Evolutionary conservation across 2,888 invertebrate species (phyloP).

Genomic region (Oscheius onirici): DNA sequence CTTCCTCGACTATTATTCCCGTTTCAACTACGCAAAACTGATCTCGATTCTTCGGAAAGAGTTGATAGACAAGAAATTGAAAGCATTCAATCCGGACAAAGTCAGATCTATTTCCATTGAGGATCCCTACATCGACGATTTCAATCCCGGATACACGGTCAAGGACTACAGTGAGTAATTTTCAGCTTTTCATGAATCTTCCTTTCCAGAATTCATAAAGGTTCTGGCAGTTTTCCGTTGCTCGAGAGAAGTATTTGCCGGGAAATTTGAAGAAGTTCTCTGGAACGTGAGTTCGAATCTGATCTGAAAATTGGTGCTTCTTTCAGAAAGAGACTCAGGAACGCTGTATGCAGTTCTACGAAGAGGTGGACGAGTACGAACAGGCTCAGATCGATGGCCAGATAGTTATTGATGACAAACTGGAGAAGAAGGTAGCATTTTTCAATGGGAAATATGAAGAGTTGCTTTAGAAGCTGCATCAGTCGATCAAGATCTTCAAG

Average conservation of each 20-base stretch:
- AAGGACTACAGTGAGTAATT: not conserved
- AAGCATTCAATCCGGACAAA: not conserved
- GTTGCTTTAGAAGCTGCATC: not conserved
- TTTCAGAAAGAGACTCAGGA: not conserved
- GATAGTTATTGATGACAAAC: not conserved
- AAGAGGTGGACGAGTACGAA: not conserved
- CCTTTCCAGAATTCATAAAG: not conserved
- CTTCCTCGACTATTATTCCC: slow-evolving; percentile 75
- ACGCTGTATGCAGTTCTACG: not conserved
- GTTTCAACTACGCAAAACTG: slow-evolving; percentile 40
- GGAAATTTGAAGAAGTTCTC: not conserved
- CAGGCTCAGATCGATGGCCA: not conserved
- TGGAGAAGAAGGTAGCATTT: not conserved
- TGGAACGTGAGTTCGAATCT: slow-evolving; percentile 16
- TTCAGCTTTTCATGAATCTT: not conserved
- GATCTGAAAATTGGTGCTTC: not conserved
- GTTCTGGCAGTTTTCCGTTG: not conserved
- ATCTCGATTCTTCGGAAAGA: slow-evolving; percentile 11
- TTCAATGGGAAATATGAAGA: not conserved
- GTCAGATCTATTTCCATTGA: not conserved
- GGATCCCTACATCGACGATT: slow-evolving; percentile 5
- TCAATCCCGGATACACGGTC: slow-evolving; percentile 4
- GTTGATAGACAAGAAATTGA: not conserved
- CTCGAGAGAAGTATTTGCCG: slow-evolving; percentile 4
- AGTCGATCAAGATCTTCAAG: not conserved